A percentile compares a stretch with the other conserved stretches of the same genome.
Evolutionary conservation across 1,140 invertebrate genomes (phyloP).

Genomic region (Bombus consobrinus): DNA sequence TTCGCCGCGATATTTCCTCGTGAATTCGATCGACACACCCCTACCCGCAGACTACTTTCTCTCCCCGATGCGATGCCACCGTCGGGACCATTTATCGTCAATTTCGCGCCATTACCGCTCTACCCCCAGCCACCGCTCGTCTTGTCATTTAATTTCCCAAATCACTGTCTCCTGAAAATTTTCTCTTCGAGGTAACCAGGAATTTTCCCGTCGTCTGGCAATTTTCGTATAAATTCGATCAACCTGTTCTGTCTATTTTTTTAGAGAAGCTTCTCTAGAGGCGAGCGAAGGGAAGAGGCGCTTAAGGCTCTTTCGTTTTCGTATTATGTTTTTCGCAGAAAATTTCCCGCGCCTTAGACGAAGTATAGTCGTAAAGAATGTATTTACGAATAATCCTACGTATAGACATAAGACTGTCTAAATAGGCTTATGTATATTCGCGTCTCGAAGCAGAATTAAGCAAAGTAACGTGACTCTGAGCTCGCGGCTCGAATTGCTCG

Average conservation of each 20-base stretch:
- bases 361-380: too few relatives aligned
- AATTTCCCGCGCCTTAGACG: too few relatives aligned
- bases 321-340: too few relatives aligned
- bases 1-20: conserved; percentile 26
- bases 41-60: neutral
- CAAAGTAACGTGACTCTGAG: neutral
- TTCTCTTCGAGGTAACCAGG: neutral
- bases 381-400: too few relatives aligned
- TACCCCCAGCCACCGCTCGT: neutral
- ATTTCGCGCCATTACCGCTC: neutral
- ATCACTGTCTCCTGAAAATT: neutral
- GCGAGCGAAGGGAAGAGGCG: too few relatives aligned
- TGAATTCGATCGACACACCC: neutral
- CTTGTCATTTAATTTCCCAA: neutral
- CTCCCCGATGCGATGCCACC: neutral
- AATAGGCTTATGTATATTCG: neutral
- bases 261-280: neutral
- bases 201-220: neutral
- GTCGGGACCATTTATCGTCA: conserved; percentile 6
- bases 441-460: neutral
- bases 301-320: too few relatives aligned
- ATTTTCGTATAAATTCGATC: neutral
- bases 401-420: too few relatives aligned
- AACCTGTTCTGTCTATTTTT: neutral
- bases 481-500: neutral